Evolutionary conservation across 2,888 invertebrate genomes (phyloP), one percentile per base, ranked within the genome.

Genomic region (Drosophila infuscata): DNA sequence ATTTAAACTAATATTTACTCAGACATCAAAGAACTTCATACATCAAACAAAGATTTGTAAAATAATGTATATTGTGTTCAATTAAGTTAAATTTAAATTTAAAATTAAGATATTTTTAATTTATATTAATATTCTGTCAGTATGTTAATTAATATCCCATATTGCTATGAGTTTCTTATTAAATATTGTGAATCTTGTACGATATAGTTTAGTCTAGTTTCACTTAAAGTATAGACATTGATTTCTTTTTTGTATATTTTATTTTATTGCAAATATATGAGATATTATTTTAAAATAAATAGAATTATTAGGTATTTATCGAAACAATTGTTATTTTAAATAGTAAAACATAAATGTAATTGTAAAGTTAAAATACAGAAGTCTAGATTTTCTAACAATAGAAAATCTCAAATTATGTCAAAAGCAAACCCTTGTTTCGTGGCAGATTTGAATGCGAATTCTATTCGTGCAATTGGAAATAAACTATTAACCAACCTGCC

Each of bases 401-500:
- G 2, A 35, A 58, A 48, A 33, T 58, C 4, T 29, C 3, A 0
- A 43, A 15, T 25, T 2, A 8, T 1, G 15, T n/a, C 4, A n/a
- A 35, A 32, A 41, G 8, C 17, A 41, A 56, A 56, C 32, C 53
- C 57, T 41, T 41, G 4, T 33, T 57, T n/a, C 9, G 12, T 61
- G 12, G 7, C 12, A 25, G n/a, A 32, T 35, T 17, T 38, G 36
- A 11, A 41, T 4, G 30, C 15, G 29, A 52, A 12, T 52, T 30
- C 38, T 33, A 59, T 59, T 52, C 58, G 46, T 72, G 46, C 61
- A 48, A 32, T 25, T 38, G 33, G 32, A 15, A 49, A 38, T 32
- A 9, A 49, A 25, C 12, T 58, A 35, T 35, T 8, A 65, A 9
- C 25, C 36, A 60, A 46, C 53, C 66, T 66, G 60, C 66, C 67